Base-by-base conservation (phyloP, 2,888 invertebrate genomes). In the Andrena dorsata region DNA sequence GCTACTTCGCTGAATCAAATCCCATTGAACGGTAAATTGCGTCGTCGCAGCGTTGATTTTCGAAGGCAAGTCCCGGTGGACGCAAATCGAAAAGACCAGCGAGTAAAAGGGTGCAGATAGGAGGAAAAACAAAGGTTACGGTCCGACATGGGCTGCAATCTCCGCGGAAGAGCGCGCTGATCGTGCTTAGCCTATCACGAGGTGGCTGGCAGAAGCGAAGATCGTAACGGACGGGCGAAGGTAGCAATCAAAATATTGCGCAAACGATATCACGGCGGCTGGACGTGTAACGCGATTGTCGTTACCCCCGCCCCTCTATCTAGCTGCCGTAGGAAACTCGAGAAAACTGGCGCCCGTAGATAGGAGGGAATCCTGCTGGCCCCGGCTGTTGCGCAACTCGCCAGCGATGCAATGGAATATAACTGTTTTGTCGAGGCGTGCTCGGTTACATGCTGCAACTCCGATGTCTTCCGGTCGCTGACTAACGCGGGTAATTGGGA, bases 241-340 rank as follows among this genome's bases (percentile, higher is more conserved):
- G 86, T 86, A 79, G 73, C 76, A 81, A 86, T 86, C 86, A 85
- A 85, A 85, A 85, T 80, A 84, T 86, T 86, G 86, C 81, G 79
- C 82, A 79, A 86, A 84, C 75, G 80, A 80, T 79, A 83, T 84
- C 86, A 56, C 75, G 72, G 56, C 63, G 68, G 72, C 76, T 61
- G 76, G 76, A 72, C 76, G 69, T 51, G 61, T 72, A 70, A 63
- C 76, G 65, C 68, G 71, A 84, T 60, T 78, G 56, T 56, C 72
- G 58, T 83, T 77, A 60, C 28, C 69, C 49, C 51, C 49, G 26
- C 66, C 65, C 23, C n/a, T 41, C 47, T 10, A 4, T 5, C 30
- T 56, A 5, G 23, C 13, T 20, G 23, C 63, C 32, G 26, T 58
- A 47, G 66, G 30, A 58, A 74, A 69, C 32, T 58, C 70, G 65